phyloP scores from a whole-genome alignment of 1,140 invertebrate species.

The Phenacoccus solenopsis region DNA sequence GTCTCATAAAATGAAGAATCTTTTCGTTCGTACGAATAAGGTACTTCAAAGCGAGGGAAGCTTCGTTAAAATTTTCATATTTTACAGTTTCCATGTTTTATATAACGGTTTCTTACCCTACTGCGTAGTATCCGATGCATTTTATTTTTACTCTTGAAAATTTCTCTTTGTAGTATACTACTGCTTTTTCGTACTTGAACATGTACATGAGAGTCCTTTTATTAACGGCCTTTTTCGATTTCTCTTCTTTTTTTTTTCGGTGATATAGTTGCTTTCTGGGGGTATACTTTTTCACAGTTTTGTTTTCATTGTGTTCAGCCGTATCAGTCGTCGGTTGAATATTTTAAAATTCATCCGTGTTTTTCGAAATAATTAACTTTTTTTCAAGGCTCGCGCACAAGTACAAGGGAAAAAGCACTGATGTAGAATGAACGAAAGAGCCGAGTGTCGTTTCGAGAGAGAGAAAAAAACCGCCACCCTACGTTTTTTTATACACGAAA shows the following conservation, averaged over 20 bases:
- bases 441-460: too few species aligned
- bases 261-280: background rate
- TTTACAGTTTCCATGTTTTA: background rate
- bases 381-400: too few species aligned
- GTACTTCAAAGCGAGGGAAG: background rate
- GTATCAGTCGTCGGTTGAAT: background rate
- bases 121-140: background rate
- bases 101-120: background rate
- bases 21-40: background rate
- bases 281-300: background rate
- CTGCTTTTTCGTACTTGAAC: background rate
- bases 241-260: background rate
- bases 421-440: too few species aligned
- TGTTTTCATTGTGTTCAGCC: background rate
- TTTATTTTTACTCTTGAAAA: background rate
- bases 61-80: constrained; percentile 3
- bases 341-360: background rate
- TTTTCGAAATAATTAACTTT: background rate
- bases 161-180: background rate
- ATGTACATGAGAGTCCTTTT: background rate
- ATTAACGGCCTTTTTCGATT: background rate
- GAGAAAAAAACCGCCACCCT: too few species aligned
- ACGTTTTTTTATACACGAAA: too few species aligned
- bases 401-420: too few species aligned
- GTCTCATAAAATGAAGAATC: background rate